A percentile compares a stretch with the other conserved stretches of the same genome.
Evolutionary conservation across 2,797 vertebrate genomes (phyloP).

Genomic region (Pseudochirops cupreus): DNA sequence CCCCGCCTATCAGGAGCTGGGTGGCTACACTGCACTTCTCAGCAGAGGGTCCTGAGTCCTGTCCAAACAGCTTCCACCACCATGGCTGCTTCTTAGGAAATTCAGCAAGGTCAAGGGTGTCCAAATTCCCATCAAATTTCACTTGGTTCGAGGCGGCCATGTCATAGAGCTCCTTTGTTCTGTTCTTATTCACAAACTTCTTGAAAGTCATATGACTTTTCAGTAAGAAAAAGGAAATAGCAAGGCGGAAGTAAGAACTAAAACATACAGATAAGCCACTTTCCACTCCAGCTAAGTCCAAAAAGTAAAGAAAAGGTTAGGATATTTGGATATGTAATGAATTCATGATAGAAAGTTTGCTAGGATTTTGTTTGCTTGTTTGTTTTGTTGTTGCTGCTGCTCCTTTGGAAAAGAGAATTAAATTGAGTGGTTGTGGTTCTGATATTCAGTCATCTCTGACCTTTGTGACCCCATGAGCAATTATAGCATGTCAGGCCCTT

Average conservation of each 20-base stretch:
- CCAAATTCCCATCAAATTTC: slow-evolving; percentile 81
- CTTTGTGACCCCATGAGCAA: too few relatives aligned
- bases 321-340: background rate
- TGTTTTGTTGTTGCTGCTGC: background rate
- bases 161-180: too few relatives aligned
- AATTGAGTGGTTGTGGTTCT: too few relatives aligned
- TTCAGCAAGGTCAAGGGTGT: slow-evolving; percentile 87
- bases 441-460: too few relatives aligned
- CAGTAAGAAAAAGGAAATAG: background rate
- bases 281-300: background rate
- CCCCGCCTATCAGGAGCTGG: slow-evolving; percentile 90
- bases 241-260: background rate
- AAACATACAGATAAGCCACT: background rate
- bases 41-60: slow-evolving; percentile 87
- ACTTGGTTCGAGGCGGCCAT: too few relatives aligned
- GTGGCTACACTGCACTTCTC: slow-evolving; percentile 90
- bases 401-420: background rate
- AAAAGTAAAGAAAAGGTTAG: background rate
- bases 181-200: background rate
- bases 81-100: slow-evolving; percentile 89
- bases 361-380: background rate
- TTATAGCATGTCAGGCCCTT: too few relatives aligned
- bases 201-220: background rate
- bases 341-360: background rate
- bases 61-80: slow-evolving; percentile 90